Percentiles rank a stretch among this genome's conserved stretches.
These are phyloP conservation scores for Agelastica alni DNA, from an alignment of 2,888 invertebrate species.

Conservation along the genomic window DNA sequence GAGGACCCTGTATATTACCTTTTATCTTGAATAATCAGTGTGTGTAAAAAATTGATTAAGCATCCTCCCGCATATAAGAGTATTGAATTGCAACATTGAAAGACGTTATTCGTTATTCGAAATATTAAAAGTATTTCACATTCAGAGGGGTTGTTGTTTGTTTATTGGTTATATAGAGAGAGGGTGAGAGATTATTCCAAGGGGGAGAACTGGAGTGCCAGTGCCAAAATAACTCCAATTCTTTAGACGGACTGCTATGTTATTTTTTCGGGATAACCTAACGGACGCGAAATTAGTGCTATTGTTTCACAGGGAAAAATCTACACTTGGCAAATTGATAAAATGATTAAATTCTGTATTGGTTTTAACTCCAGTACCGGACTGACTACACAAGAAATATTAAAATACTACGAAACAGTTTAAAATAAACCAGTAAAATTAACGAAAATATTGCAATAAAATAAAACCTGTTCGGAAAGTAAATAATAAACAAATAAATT, in stretches of 20 bases:
- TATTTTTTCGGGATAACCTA: slow-evolving; percentile 24
- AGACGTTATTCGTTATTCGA: slow-evolving; percentile 30
- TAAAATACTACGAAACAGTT: too few relatives aligned
- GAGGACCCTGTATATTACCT: neutral
- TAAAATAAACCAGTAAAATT: too few relatives aligned
- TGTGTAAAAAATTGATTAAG: slow-evolving; percentile 8
- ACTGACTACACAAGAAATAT: too few relatives aligned
- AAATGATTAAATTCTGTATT: slow-evolving; percentile 11
- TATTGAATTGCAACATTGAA: slow-evolving; percentile 14
- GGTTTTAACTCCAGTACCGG: slow-evolving; percentile 7
- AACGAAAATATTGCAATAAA: too few relatives aligned
- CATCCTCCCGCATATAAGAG: neutral
- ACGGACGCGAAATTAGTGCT: slow-evolving; percentile 24
- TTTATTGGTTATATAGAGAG: slow-evolving; percentile 35
- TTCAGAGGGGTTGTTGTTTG: slow-evolving; percentile 34
- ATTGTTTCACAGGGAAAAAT: slow-evolving; percentile 20
- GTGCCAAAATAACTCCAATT: slow-evolving; percentile 33
- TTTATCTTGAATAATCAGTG: slow-evolving; percentile 5
- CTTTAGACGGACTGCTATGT: slow-evolving; percentile 27
- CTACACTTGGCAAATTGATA: slow-evolving; percentile 8
- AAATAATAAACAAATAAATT: too few relatives aligned
- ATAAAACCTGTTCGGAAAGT: too few relatives aligned
- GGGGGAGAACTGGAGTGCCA: slow-evolving; percentile 29
- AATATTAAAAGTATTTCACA: slow-evolving; percentile 33
- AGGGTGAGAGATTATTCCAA: slow-evolving; percentile 34